These are phyloP conservation scores for Sapajus apella DNA, from an alignment of 2,113 vertebrate genomes.

Conservation along the genomic window DNA sequence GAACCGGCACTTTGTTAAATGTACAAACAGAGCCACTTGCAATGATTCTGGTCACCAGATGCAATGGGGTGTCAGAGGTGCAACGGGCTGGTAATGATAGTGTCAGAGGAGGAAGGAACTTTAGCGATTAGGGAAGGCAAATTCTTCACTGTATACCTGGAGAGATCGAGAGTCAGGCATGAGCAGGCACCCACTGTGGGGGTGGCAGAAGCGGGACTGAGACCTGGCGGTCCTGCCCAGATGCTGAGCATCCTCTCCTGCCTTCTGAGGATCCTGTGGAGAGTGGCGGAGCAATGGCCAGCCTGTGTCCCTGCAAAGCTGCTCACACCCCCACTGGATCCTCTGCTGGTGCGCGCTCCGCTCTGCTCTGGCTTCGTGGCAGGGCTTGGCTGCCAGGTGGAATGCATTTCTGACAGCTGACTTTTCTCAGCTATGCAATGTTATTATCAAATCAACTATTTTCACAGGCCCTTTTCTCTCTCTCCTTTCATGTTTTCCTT, in stretches of 20 bases:
- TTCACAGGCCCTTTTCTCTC: background rate
- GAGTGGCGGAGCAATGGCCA: background rate
- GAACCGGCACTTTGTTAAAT: constrained; percentile 71
- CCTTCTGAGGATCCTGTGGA: background rate
- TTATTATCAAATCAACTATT: background rate
- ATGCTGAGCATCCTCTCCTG: background rate
- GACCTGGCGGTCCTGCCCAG: background rate
- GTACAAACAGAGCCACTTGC: constrained; percentile 27
- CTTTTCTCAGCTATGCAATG: background rate
- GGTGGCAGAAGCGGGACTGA: background rate
- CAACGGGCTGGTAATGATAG: background rate
- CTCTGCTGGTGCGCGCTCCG: background rate
- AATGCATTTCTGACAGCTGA: background rate
- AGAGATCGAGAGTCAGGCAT: background rate
- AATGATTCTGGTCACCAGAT: background rate
- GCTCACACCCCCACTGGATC: background rate
- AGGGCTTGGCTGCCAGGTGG: background rate
- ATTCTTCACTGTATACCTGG: background rate
- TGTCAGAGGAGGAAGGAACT: background rate
- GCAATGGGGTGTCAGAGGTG: background rate
- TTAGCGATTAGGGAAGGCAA: background rate
- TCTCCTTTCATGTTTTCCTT: constrained; percentile 44
- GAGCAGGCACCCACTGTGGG: background rate
- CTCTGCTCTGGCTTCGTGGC: background rate
- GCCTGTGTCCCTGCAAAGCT: background rate